Conservation (phyloP, 2,797 vertebrate species). For the Darevskia mixta region DNA sequence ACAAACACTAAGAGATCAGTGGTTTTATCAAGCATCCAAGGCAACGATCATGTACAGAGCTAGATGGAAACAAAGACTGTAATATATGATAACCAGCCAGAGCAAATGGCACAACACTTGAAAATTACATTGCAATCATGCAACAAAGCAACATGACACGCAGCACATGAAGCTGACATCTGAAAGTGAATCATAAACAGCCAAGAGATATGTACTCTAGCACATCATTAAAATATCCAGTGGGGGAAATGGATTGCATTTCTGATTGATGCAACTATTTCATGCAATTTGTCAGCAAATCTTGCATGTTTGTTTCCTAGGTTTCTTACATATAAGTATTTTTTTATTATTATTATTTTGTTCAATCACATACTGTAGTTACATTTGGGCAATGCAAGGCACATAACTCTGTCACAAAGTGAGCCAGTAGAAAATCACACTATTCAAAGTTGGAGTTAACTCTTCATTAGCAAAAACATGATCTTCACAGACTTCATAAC, state of each 20-base stretch:
- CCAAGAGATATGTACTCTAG: neutral
- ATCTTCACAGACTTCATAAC: no score
- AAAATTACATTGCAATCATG: conserved; percentile 40
- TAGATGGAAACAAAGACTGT: conserved; percentile 23
- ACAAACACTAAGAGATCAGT: conserved; percentile 18
- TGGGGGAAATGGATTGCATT: neutral
- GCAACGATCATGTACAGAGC: conserved; percentile 30
- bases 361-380: no score
- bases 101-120: conserved; percentile 19
- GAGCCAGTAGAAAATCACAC: no score
- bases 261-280: neutral
- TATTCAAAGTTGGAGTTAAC: no score
- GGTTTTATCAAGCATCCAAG: conserved; percentile 23
- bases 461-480: no score
- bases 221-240: conserved; percentile 6
- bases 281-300: neutral
- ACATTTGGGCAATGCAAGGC: no score
- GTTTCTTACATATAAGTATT: neutral
- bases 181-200: conserved; percentile 24
- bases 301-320: neutral
- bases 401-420: no score
- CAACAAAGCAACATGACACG: conserved; percentile 1
- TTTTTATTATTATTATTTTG: neutral
- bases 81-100: conserved; percentile 30
- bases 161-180: conserved; percentile 21